phyloP scores from a whole-genome alignment of 2,888 invertebrate genomes.

The Phaedon cochleariae region DNA sequence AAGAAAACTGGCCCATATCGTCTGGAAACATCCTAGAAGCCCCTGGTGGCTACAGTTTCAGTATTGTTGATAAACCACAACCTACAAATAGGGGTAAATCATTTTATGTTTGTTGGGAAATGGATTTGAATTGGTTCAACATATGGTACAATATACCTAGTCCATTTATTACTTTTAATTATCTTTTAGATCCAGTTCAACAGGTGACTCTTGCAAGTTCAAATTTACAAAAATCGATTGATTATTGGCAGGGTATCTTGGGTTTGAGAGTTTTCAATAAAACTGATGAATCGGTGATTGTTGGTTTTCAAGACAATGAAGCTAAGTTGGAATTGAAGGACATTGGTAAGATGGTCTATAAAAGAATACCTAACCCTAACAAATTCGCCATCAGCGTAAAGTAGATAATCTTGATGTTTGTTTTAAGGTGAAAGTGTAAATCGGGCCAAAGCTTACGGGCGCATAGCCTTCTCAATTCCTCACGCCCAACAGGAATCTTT shows the following conservation, averaged over 20 bases:
- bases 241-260: constrained; percentile 86
- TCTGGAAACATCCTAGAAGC: constrained; percentile 76
- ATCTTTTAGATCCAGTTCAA: constrained; percentile 74
- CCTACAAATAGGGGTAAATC: constrained; percentile 70
- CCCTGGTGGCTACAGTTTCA: constrained; percentile 93
- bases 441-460: constrained; percentile 90
- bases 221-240: constrained; percentile 76
- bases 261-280: constrained; percentile 76
- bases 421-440: constrained; percentile 71
- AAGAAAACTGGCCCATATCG: constrained; percentile 76
- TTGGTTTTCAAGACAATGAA: constrained; percentile 79
- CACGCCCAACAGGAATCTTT: constrained; percentile 78
- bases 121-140: no score
- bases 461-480: constrained; percentile 94
- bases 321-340: constrained; percentile 80
- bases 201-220: constrained; percentile 84
- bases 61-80: constrained; percentile 77
- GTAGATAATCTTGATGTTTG: constrained; percentile 1
- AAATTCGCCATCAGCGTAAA: no score
- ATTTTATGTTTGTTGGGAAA: no score
- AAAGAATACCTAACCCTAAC: no score
- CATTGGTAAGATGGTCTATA: constrained; percentile 68
- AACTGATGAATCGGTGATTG: constrained; percentile 67
- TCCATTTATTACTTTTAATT: neutral
- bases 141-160: no score